Evolutionary conservation across 2,888 invertebrate species (phyloP).

Genomic region (Orthosia gracilis): DNA sequence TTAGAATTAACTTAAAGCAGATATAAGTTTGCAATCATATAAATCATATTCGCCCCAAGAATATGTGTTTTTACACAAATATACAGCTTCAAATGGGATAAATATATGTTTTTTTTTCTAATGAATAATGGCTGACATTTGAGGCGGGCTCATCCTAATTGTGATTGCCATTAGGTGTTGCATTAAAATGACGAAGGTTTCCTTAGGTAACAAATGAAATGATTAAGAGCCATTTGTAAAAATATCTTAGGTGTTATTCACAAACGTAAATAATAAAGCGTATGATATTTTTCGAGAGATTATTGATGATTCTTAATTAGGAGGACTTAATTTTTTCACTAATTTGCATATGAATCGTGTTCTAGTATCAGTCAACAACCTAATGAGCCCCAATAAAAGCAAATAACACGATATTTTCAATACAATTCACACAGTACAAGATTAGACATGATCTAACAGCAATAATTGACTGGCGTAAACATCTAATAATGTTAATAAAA

Average conservation of each 20-base stretch:
- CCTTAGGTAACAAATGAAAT: conserved; percentile 42
- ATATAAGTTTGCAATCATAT: conserved; percentile 71
- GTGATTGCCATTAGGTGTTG: conserved; percentile 73
- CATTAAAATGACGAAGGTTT: conserved; percentile 65
- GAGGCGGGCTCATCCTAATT: conserved; percentile 74
- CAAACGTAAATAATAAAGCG: not conserved
- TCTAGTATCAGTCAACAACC: conserved; percentile 1
- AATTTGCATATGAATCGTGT: not conserved
- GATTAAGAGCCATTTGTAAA: conserved; percentile 43
- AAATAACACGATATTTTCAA: not conserved
- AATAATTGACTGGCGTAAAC: conserved; percentile 26
- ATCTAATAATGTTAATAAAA: conserved; percentile 24
- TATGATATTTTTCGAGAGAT: not conserved
- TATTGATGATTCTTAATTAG: not conserved
- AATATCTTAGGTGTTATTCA: conserved; percentile 13
- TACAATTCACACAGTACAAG: conserved; percentile 5
- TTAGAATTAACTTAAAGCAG: conserved; percentile 42
- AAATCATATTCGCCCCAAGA: conserved; percentile 88
- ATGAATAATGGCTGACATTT: conserved; percentile 79
- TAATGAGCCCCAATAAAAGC: not conserved
- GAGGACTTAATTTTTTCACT: not conserved
- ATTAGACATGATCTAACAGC: conserved; percentile 16
- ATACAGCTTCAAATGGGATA: conserved; percentile 83
- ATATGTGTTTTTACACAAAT: conserved; percentile 88
- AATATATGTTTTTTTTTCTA: conserved; percentile 75